Percentiles rank a stretch among this genome's conserved stretches.
These are phyloP conservation scores for Clivina fossor DNA, from an alignment of 2,888 invertebrate genomes.

Conservation along the genomic window DNA sequence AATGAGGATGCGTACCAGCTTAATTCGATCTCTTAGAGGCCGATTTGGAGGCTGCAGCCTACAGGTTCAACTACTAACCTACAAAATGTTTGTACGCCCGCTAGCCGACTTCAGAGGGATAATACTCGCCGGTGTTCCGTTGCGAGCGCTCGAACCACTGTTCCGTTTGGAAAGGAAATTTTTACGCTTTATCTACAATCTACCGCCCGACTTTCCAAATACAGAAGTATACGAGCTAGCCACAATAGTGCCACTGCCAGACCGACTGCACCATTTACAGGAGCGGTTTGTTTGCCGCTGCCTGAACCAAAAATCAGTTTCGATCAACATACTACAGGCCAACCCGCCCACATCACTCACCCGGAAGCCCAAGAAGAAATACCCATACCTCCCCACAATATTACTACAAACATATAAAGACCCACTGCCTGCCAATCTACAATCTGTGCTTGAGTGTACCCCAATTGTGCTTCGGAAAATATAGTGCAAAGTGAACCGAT, in stretches of 20 bases:
- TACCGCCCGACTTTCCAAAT: not conserved
- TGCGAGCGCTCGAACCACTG: not conserved
- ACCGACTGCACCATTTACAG: conserved; percentile 6
- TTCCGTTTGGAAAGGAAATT: conserved; percentile 2
- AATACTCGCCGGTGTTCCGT: not conserved
- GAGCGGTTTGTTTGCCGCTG: not conserved
- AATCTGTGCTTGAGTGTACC: not conserved
- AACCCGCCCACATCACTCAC: not conserved
- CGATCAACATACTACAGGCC: too few species aligned
- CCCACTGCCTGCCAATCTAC: not conserved
- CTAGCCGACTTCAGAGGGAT: conserved; percentile 6
- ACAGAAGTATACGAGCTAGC: not conserved
- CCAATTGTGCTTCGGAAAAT: too few species aligned
- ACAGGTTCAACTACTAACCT: not conserved
- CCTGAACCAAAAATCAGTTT: not conserved
- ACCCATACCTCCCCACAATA: not conserved
- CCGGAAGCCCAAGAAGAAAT: not conserved
- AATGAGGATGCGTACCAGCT: not conserved
- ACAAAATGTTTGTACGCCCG: conserved; percentile 11
- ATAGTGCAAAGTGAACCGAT: too few species aligned
- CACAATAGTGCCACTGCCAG: not conserved
- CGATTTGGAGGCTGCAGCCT: conserved; percentile 5
- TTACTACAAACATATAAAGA: not conserved
- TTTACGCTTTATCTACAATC: not conserved
- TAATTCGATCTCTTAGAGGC: conserved; percentile 8